phyloP scores from a whole-genome alignment of 2,888 invertebrate genomes.

The Poecilus cupreus region DNA sequence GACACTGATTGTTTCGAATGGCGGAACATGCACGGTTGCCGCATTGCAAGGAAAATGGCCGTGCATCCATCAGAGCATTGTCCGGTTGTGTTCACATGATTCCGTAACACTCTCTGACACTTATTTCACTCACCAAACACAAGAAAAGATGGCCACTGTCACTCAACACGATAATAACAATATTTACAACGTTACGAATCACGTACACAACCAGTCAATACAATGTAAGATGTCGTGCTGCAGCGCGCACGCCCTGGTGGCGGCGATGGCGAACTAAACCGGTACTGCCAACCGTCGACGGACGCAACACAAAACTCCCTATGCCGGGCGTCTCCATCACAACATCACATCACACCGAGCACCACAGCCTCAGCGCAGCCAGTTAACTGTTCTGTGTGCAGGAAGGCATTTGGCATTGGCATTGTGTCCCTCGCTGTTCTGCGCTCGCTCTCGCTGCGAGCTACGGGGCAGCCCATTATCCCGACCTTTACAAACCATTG shows the following conservation, averaged over 20 bases:
- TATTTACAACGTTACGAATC: conserved; percentile 80
- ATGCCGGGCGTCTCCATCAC: conserved; percentile 46
- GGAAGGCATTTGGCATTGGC: neutral
- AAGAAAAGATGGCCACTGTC: conserved; percentile 74
- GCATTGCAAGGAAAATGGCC: conserved; percentile 84
- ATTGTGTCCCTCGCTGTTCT: conserved; percentile 13
- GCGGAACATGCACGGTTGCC: conserved; percentile 84
- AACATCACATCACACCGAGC: neutral
- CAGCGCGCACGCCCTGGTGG: conserved; percentile 77
- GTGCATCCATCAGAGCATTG: conserved; percentile 73
- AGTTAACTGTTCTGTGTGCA: conserved; percentile 56
- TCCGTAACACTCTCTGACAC: conserved; percentile 71
- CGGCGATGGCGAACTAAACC: conserved; percentile 75
- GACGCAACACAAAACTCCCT: conserved; percentile 46
- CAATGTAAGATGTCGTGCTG: conserved; percentile 83
- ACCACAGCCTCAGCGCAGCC: neutral
- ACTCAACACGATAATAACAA: conserved; percentile 77
- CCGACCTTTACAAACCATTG: conserved; percentile 53
- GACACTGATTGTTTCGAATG: conserved; percentile 83
- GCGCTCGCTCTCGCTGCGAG: conserved; percentile 60
- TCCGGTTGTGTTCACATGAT: conserved; percentile 64
- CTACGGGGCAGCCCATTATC: conserved; percentile 56
- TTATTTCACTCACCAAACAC: conserved; percentile 74
- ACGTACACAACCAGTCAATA: conserved; percentile 81
- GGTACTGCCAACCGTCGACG: conserved; percentile 60